Conservation (phyloP, 2,888 invertebrate species). For the Leptinotarsa tumamoca region DNA sequence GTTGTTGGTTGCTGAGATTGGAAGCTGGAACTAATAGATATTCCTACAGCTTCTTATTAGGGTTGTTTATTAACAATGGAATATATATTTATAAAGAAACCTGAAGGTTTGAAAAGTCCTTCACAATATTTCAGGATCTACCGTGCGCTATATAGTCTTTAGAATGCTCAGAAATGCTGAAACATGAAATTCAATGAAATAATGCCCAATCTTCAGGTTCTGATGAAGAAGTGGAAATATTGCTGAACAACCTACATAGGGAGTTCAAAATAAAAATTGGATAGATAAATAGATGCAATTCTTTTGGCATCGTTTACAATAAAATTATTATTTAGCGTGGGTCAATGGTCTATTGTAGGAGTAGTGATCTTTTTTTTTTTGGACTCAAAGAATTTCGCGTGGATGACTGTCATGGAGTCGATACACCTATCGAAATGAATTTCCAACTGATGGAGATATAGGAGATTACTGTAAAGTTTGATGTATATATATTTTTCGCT, state of each 20-base stretch:
- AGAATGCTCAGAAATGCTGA: conserved; percentile 24
- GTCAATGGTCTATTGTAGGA: background rate
- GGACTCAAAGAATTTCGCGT: background rate
- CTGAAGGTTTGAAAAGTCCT: conserved; percentile 21
- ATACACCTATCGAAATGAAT: too few species aligned
- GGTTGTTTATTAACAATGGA: conserved; percentile 29
- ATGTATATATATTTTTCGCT: too few species aligned
- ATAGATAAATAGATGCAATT: too few species aligned
- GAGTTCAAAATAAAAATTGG: conserved; percentile 32
- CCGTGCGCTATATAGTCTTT: conserved; percentile 46
- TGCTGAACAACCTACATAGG: conserved; percentile 15
- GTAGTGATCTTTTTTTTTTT: conserved; percentile 31
- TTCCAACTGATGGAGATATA: too few species aligned
- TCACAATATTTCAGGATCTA: conserved; percentile 21
- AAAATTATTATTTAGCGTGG: too few species aligned
- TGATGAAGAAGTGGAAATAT: conserved; percentile 22
- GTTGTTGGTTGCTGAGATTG: background rate
- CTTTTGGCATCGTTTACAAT: too few species aligned
- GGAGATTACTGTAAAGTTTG: too few species aligned
- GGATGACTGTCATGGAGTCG: too few species aligned
- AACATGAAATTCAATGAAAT: conserved; percentile 41
- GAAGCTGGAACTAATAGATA: conserved; percentile 23
- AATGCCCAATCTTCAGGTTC: conserved; percentile 22
- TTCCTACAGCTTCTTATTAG: conserved; percentile 37
- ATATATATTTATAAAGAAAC: conserved; percentile 19